Conservation (phyloP, 2,113 vertebrate species). For the Dasyurus viverrinus region DNA sequence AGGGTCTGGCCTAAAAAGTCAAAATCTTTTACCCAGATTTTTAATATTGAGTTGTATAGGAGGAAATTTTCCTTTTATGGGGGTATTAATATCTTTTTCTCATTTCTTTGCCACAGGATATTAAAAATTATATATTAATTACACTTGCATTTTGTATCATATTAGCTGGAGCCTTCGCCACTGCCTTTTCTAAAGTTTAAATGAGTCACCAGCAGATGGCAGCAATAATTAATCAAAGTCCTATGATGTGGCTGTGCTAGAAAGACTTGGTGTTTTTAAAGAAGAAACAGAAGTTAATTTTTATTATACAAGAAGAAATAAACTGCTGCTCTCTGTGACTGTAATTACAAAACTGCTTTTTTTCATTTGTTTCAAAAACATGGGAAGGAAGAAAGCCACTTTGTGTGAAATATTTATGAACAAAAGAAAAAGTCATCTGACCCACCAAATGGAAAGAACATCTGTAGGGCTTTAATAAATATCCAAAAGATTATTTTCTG, state of each 20-base stretch:
- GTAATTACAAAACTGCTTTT: not conserved
- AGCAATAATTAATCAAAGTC: slow-evolving; percentile 38
- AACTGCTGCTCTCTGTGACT: not conserved
- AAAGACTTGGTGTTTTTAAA: not conserved
- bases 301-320: not conserved
- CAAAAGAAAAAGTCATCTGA: slow-evolving; percentile 27
- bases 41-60: not conserved
- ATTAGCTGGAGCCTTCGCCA: slow-evolving; percentile 87
- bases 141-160: slow-evolving; percentile 85
- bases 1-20: not conserved
- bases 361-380: not conserved
- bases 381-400: slow-evolving; percentile 26
- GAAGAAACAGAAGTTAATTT: not conserved
- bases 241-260: not conserved
- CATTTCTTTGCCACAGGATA: slow-evolving; percentile 83
- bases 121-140: slow-evolving; percentile 86
- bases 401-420: not conserved
- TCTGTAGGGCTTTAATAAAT: not conserved
- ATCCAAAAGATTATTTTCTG: not conserved
- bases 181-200: slow-evolving; percentile 89
- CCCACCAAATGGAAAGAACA: not conserved
- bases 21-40: not conserved
- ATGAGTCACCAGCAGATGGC: slow-evolving; percentile 78
- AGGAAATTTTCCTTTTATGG: not conserved
- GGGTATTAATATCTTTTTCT: not conserved